These are phyloP conservation scores for Limosa lapponica DNA, from an alignment of 2,797 vertebrate genomes.

Conservation along the genomic window DNA sequence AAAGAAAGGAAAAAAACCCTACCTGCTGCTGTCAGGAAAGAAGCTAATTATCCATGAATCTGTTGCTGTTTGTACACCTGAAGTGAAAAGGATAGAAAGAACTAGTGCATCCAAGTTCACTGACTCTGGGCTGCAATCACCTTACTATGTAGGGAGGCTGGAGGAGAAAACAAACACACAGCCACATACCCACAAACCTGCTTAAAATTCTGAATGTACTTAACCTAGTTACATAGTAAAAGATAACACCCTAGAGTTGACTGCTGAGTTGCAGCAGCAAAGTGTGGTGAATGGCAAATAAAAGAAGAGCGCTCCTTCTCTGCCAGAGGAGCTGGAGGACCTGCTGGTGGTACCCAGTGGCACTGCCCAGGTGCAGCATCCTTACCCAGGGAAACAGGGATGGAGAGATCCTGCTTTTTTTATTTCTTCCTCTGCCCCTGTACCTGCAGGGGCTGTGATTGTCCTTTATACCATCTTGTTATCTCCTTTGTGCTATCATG, in stretches of 20 bases:
- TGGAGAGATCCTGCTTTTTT: neutral
- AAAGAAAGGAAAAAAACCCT: neutral
- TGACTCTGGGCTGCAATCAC: neutral
- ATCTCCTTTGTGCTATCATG: neutral
- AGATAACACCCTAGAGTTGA: neutral
- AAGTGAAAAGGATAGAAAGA: neutral
- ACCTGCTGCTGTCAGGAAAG: neutral
- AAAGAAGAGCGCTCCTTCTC: neutral
- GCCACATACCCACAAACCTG: neutral
- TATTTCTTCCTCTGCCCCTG: neutral
- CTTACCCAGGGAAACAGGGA: no score
- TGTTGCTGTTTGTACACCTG: neutral
- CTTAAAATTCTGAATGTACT: constrained; percentile 26
- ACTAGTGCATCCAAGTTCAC: neutral
- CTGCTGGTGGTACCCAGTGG: neutral
- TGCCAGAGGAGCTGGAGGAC: neutral
- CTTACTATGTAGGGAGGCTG: neutral
- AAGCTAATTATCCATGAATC: neutral
- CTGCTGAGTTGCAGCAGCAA: neutral
- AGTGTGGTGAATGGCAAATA: neutral
- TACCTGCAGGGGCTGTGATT: neutral
- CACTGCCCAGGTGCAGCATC: neutral
- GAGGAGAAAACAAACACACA: neutral
- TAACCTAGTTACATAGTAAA: neutral
- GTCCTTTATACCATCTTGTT: neutral